Evolutionary conservation across 1,140 invertebrate species (phyloP).

Genomic region (Euwallacea similis): DNA sequence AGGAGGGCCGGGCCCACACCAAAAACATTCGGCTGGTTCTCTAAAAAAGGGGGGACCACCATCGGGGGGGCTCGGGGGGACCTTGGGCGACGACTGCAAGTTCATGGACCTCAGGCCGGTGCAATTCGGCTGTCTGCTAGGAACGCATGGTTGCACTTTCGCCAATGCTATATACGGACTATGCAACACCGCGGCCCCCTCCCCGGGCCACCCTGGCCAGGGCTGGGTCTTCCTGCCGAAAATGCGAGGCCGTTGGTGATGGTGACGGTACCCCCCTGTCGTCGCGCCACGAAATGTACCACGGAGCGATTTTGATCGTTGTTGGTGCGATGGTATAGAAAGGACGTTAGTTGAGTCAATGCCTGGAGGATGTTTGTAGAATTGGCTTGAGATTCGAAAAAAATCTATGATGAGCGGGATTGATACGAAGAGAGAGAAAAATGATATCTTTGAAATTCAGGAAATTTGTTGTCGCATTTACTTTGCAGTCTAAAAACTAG

Average conservation of each 20-base stretch:
- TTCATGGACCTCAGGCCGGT: conserved; percentile 48
- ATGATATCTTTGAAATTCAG: too few relatives aligned
- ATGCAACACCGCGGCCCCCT: conserved; percentile 45
- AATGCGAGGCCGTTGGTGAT: conserved; percentile 30
- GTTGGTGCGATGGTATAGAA: too few relatives aligned
- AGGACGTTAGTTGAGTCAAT: too few relatives aligned
- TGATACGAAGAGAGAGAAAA: too few relatives aligned
- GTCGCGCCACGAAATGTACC: not conserved
- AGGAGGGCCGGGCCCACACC: not conserved
- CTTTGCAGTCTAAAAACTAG: too few relatives aligned
- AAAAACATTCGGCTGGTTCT: conserved; percentile 27
- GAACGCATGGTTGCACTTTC: conserved; percentile 54
- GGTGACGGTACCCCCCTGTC: conserved; percentile 1
- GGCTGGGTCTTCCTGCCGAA: conserved; percentile 33
- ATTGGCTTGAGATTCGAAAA: too few relatives aligned
- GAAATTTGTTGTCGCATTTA: too few relatives aligned
- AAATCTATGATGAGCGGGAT: too few relatives aligned
- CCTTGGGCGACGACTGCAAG: conserved; percentile 30
- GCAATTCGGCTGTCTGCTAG: conserved; percentile 54
- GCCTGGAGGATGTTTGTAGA: too few relatives aligned
- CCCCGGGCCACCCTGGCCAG: conserved; percentile 14
- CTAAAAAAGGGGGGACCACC: conserved; percentile 9
- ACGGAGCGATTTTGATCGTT: not conserved
- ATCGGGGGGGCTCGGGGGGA: conserved; percentile 26
- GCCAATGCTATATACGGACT: conserved; percentile 44